phyloP scores from a whole-genome alignment of 1,140 invertebrate genomes.

The Solenopsis invicta region DNA sequence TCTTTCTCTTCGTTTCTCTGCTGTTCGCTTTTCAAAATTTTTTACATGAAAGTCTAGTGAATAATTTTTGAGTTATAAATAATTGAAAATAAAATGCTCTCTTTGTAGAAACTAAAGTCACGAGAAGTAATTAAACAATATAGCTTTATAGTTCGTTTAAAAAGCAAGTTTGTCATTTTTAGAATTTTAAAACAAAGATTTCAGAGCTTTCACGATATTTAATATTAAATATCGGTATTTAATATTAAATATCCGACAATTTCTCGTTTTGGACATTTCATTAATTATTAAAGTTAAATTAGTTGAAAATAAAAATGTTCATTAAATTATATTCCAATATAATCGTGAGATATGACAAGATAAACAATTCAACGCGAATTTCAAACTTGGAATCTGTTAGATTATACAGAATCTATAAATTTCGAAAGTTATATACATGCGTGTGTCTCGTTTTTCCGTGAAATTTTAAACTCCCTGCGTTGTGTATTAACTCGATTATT shows the following conservation, averaged over 20 bases:
- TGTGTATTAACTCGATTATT: conserved; percentile 15
- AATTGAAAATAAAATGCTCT: not conserved
- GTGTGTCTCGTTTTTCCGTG: not conserved
- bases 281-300: not conserved
- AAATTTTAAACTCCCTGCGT: not conserved
- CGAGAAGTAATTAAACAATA: not conserved
- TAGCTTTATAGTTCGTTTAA: not conserved
- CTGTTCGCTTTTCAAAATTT: not conserved
- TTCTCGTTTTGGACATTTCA: not conserved
- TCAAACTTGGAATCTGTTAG: not conserved
- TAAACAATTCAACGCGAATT: not conserved
- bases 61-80: conserved; percentile 21
- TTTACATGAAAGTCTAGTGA: not conserved
- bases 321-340: not conserved
- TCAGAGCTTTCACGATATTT: not conserved
- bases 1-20: not conserved
- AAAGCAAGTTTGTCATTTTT: not conserved
- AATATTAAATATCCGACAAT: not conserved
- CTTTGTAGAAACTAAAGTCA: not conserved
- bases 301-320: not conserved
- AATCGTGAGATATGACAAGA: not conserved
- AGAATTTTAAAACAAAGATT: conserved; percentile 1
- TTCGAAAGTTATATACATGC: conserved; percentile 1
- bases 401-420: not conserved
- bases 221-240: conserved; percentile 12